Percentiles rank a stretch among this genome's conserved stretches.
phyloP scores from a whole-genome alignment of 1,140 invertebrate species.

The Agrypnia vestita region DNA sequence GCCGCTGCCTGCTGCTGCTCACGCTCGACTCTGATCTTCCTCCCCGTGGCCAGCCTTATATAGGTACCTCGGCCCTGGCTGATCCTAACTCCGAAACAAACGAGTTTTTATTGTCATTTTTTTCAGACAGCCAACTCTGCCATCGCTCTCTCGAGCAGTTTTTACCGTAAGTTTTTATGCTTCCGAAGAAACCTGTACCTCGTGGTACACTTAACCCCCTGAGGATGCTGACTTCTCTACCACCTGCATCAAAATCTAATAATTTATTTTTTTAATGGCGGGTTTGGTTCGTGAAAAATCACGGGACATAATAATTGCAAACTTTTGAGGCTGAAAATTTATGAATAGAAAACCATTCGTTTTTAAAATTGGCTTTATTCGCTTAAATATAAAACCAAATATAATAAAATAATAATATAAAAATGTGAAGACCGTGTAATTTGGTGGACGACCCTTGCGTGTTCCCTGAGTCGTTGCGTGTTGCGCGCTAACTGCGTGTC shows the following conservation, averaged over 20 bases:
- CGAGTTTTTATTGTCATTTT: conserved; percentile 57
- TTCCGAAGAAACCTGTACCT: conserved; percentile 51
- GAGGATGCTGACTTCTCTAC: neutral
- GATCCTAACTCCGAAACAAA: conserved; percentile 38
- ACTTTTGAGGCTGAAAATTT: too few species aligned
- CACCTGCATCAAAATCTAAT: neutral
- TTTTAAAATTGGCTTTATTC: too few species aligned
- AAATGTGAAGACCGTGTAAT: too few species aligned
- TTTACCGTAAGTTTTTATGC: conserved; percentile 44
- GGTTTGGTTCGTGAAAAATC: conserved; percentile 8
- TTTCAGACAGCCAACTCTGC: conserved; percentile 25
- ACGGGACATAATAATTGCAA: too few species aligned
- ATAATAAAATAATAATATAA: too few species aligned
- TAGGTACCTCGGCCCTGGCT: conserved; percentile 23
- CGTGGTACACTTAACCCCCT: conserved; percentile 33
- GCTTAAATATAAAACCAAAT: too few species aligned
- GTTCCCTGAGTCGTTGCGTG: too few species aligned
- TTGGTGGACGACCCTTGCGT: too few species aligned
- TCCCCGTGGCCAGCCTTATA: conserved; percentile 10
- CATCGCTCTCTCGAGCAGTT: conserved; percentile 43
- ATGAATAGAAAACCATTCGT: too few species aligned
- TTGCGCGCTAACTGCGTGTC: too few species aligned
- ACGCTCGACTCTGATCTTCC: conserved; percentile 7
- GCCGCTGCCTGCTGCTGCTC: conserved; percentile 14
- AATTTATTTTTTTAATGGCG: neutral